A percentile compares a stretch with the other conserved stretches of the same genome.
phyloP scores from a whole-genome alignment of 1,140 invertebrate genomes.

The Mamestra configurata region DNA sequence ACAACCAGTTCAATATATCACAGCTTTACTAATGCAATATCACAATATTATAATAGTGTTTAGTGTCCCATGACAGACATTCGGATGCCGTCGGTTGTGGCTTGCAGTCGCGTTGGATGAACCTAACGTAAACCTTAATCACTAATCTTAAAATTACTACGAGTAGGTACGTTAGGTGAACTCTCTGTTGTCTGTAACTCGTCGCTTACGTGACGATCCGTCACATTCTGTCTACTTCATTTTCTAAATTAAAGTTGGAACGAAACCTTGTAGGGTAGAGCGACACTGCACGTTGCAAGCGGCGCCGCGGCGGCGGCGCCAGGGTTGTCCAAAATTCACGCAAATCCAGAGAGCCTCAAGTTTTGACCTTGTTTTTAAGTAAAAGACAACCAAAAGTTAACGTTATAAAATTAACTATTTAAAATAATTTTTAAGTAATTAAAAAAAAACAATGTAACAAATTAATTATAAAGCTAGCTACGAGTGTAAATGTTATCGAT shows the following conservation, averaged over 20 bases:
- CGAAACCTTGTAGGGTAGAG: slow-evolving; percentile 26
- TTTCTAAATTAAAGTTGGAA: slow-evolving; percentile 17
- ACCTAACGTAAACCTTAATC: not conserved
- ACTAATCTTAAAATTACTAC: not conserved
- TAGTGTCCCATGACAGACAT: slow-evolving; percentile 70
- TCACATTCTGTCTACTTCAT: not conserved
- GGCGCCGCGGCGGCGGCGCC: slow-evolving; percentile 59
- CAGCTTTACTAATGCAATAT: slow-evolving; percentile 86
- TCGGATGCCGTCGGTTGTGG: slow-evolving; percentile 66
- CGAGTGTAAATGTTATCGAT: slow-evolving; percentile 87
- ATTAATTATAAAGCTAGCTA: slow-evolving; percentile 88
- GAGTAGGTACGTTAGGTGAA: not conserved
- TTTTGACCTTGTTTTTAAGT: slow-evolving; percentile 85
- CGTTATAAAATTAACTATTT: slow-evolving; percentile 87
- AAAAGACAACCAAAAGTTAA: slow-evolving; percentile 88
- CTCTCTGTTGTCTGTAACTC: not conserved
- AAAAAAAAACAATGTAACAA: slow-evolving; percentile 87
- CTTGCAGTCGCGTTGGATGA: slow-evolving; percentile 59
- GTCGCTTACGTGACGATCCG: slow-evolving; percentile 16
- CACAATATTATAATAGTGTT: slow-evolving; percentile 79
- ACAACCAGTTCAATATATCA: slow-evolving; percentile 84
- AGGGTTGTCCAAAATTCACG: slow-evolving; percentile 79
- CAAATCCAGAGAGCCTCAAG: slow-evolving; percentile 77
- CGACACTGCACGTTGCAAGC: slow-evolving; percentile 61
- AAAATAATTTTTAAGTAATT: slow-evolving; percentile 83